Conservation (phyloP, 2,888 invertebrate species). For the Alcis repandata region DNA sequence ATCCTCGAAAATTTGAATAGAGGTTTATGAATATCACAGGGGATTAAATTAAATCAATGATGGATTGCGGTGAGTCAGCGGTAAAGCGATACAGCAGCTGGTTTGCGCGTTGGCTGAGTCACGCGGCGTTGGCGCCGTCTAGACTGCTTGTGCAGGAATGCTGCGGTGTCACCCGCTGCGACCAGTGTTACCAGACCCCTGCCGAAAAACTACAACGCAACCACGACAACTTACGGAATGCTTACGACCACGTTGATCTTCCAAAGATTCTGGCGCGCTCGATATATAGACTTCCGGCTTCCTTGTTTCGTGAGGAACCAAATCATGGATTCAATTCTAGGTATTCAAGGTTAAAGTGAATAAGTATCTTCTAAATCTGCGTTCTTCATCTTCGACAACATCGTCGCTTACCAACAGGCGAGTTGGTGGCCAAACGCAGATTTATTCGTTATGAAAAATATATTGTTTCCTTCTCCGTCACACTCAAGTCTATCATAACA, state of each 20-base stretch:
- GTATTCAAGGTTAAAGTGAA: no score
- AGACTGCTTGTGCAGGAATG: conserved; percentile 59
- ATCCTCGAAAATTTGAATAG: conserved; percentile 43
- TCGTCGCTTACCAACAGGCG: no score
- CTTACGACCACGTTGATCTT: background rate
- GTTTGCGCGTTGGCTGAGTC: conserved; percentile 59
- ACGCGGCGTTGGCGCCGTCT: conserved; percentile 67
- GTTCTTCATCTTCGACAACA: no score
- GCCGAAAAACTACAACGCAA: conserved; percentile 31
- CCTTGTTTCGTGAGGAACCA: no score
- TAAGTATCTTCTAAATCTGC: no score
- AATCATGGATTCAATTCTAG: no score
- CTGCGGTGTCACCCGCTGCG: conserved; percentile 48
- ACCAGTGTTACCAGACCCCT: conserved; percentile 51
- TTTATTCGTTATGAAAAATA: no score
- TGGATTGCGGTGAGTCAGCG: conserved; percentile 64
- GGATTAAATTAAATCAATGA: conserved; percentile 59
- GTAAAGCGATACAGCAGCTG: conserved; percentile 66
- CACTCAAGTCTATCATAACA: background rate
- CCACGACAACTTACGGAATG: background rate
- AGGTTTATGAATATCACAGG: conserved; percentile 45
- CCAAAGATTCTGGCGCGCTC: background rate
- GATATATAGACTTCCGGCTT: background rate
- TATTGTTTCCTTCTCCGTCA: no score
- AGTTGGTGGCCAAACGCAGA: no score